These are phyloP conservation scores for Euplexia lucipara DNA, from an alignment of 2,888 invertebrate genomes.

Conservation along the genomic window DNA sequence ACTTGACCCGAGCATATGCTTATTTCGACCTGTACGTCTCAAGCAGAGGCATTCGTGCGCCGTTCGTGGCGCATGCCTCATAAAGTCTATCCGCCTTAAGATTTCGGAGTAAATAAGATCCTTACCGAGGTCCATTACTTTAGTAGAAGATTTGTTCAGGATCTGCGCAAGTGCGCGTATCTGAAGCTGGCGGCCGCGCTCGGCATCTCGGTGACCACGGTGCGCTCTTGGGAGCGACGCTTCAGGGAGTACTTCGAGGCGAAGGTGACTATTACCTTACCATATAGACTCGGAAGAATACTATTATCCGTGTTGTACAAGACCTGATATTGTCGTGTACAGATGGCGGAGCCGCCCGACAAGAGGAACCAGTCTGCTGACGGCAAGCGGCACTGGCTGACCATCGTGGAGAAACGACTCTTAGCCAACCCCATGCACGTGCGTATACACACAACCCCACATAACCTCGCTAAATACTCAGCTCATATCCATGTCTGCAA, in stretches of 20 bases:
- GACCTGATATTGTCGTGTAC: neutral
- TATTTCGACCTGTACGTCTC: too few relatives aligned
- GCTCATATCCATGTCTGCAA: too few relatives aligned
- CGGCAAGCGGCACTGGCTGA: slow-evolving; percentile 19
- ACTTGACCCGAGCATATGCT: too few relatives aligned
- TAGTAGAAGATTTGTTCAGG: slow-evolving; percentile 25
- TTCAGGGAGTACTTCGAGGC: slow-evolving; percentile 22
- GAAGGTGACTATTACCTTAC: slow-evolving; percentile 16
- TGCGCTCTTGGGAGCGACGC: slow-evolving; percentile 30
- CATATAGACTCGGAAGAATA: neutral
- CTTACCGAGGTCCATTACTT: too few relatives aligned
- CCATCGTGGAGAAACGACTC: slow-evolving; percentile 19
- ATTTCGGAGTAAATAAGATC: too few relatives aligned
- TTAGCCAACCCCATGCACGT: neutral
- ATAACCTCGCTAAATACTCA: too few relatives aligned
- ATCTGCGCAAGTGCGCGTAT: slow-evolving; percentile 23
- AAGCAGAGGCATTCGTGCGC: too few relatives aligned
- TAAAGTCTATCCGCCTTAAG: too few relatives aligned
- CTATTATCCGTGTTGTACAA: slow-evolving; percentile 2
- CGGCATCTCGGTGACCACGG: neutral
- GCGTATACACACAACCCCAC: slow-evolving; percentile 16
- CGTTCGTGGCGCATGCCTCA: too few relatives aligned
- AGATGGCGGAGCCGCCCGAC: slow-evolving; percentile 1
- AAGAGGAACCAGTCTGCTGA: neutral
- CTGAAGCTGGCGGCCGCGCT: neutral